These are phyloP conservation scores for Artibeus lituratus DNA, from an alignment of 2,797 vertebrate genomes.

Conservation along the genomic window DNA sequence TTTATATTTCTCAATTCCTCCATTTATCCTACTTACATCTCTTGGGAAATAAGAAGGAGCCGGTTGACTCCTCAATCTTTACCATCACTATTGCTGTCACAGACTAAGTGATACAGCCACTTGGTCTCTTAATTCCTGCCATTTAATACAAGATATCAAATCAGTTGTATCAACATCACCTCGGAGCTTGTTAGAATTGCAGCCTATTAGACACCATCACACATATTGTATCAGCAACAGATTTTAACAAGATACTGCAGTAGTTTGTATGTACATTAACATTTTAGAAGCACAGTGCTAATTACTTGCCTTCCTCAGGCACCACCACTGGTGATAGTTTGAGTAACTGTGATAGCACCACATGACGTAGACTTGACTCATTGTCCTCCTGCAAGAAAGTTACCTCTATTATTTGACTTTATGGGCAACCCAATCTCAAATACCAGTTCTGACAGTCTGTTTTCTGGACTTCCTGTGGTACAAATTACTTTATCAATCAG, in stretches of 20 bases:
- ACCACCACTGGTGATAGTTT: not conserved
- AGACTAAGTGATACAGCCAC: not conserved
- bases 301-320: not conserved
- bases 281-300: not conserved
- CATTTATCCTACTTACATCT: not conserved
- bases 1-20: not conserved
- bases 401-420: not conserved
- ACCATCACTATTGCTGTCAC: not conserved
- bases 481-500: not conserved
- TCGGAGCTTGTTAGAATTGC: not conserved
- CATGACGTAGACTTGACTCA: not conserved
- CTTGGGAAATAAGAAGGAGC: not conserved
- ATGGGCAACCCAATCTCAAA: not conserved
- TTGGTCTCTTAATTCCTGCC: not conserved
- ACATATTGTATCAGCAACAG: not conserved
- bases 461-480: not conserved
- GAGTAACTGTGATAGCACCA: not conserved
- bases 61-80: not conserved
- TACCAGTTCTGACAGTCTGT: not conserved
- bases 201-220: not conserved
- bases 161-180: not conserved
- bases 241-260: not conserved
- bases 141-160: not conserved
- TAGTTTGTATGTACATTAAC: not conserved
- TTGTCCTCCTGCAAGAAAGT: not conserved